Conservation (phyloP, 2,797 vertebrate species). For the Galago senegalensis region DNA sequence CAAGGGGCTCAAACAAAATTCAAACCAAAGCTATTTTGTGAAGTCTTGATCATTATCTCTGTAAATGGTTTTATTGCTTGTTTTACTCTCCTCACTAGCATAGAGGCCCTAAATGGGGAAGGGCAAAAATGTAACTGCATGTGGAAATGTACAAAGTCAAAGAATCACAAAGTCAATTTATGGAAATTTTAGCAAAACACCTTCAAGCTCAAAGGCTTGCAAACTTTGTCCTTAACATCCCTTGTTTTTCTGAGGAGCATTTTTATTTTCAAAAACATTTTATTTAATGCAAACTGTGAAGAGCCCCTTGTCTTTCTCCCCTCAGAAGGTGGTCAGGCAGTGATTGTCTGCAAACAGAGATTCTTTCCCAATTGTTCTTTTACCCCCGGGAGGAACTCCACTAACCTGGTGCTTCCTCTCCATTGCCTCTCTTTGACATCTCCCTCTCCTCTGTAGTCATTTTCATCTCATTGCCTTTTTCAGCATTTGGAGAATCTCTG, state of each 20-base stretch:
- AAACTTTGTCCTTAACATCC: background rate
- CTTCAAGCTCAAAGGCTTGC: background rate
- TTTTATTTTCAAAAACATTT: background rate
- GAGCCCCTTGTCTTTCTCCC: background rate
- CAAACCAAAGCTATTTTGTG: background rate
- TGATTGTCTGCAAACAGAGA: background rate
- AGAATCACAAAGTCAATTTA: background rate
- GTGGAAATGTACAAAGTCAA: background rate
- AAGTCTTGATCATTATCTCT: background rate
- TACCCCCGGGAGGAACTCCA: background rate
- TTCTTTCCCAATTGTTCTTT: constrained; percentile 21
- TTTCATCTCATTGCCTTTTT: background rate
- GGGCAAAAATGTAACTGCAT: background rate
- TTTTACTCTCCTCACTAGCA: background rate
- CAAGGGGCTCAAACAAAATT: background rate
- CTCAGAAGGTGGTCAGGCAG: background rate
- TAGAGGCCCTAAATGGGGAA: background rate
- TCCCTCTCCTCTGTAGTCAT: background rate
- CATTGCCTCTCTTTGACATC: background rate
- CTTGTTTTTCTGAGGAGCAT: background rate
- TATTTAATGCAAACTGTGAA: background rate
- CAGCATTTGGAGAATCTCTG: background rate
- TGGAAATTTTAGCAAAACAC: background rate
- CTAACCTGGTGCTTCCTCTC: background rate
- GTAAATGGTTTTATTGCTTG: background rate